Evolutionary conservation across 2,113 vertebrate genomes (phyloP).

Genomic region (Sigmodon hispidus): DNA sequence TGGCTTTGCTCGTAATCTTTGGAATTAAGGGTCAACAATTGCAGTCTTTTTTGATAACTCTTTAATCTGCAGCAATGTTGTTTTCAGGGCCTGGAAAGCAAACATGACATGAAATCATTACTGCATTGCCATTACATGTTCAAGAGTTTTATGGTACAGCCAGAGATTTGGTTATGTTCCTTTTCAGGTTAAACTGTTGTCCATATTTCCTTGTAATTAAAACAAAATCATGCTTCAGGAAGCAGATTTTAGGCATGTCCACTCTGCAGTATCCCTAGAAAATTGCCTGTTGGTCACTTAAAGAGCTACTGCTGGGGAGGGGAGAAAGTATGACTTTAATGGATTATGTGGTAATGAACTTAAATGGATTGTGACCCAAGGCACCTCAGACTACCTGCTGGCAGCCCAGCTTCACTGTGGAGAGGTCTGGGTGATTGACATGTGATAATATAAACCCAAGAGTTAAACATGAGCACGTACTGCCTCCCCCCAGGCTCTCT

Average conservation of each 20-base stretch:
- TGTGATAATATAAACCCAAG: neutral
- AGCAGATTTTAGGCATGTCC: neutral
- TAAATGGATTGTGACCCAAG: neutral
- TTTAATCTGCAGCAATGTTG: neutral
- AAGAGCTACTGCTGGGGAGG: neutral
- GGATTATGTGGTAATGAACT: neutral
- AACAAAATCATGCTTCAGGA: neutral
- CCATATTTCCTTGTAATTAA: neutral
- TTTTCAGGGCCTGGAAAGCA: neutral
- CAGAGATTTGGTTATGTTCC: neutral
- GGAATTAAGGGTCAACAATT: slow-evolving; percentile 2
- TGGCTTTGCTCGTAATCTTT: slow-evolving; percentile 5
- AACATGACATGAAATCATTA: neutral
- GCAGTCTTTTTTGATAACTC: neutral
- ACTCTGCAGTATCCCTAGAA: neutral
- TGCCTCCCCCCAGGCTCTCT: neutral
- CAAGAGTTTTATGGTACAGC: neutral
- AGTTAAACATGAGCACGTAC: neutral
- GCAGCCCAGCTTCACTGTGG: neutral
- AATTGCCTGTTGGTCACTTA: neutral
- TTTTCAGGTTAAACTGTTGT: neutral
- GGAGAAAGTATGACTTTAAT: neutral
- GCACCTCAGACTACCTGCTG: neutral
- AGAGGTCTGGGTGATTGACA: neutral
- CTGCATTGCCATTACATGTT: neutral